phyloP scores from a whole-genome alignment of 2,797 vertebrate species.

The Anguilla marmorata region DNA sequence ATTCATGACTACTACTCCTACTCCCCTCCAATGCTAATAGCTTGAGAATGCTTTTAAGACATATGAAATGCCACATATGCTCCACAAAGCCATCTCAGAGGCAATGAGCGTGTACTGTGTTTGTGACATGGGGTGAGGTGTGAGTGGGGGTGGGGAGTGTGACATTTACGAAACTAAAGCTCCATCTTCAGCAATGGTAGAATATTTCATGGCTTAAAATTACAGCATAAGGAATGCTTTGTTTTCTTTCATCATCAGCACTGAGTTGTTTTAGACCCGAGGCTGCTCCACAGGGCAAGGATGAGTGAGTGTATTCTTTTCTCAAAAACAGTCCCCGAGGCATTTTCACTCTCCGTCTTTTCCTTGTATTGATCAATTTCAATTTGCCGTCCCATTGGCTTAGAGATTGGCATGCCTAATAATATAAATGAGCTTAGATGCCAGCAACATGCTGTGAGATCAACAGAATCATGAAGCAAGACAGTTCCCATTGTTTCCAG shows the following conservation, averaged over 20 bases:
- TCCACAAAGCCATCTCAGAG: background rate
- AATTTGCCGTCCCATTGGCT: slow-evolving; percentile 36
- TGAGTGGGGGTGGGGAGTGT: background rate
- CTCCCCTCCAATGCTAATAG: background rate
- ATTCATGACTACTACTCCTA: background rate
- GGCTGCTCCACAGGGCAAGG: background rate
- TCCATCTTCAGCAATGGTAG: slow-evolving; percentile 8
- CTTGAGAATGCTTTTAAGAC: background rate
- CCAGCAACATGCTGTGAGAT: background rate
- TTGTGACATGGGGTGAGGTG: background rate
- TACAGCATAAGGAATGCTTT: slow-evolving; percentile 21
- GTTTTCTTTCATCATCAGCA: slow-evolving; percentile 14
- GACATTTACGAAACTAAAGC: background rate
- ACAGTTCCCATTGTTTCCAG: background rate
- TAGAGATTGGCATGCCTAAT: slow-evolving; percentile 9
- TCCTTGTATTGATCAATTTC: slow-evolving; percentile 35
- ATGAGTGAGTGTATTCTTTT: slow-evolving; percentile 19
- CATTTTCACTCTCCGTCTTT: slow-evolving; percentile 7
- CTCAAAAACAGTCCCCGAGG: slow-evolving; percentile 20
- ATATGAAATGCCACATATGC: no score
- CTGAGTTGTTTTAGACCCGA: background rate
- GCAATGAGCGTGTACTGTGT: background rate
- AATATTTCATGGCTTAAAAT: slow-evolving; percentile 28
- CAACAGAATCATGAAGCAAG: slow-evolving; percentile 25
- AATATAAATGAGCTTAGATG: slow-evolving; percentile 27